These are phyloP conservation scores for Bombycilla garrulus DNA, from an alignment of 2,113 vertebrate genomes.

Conservation along the genomic window DNA sequence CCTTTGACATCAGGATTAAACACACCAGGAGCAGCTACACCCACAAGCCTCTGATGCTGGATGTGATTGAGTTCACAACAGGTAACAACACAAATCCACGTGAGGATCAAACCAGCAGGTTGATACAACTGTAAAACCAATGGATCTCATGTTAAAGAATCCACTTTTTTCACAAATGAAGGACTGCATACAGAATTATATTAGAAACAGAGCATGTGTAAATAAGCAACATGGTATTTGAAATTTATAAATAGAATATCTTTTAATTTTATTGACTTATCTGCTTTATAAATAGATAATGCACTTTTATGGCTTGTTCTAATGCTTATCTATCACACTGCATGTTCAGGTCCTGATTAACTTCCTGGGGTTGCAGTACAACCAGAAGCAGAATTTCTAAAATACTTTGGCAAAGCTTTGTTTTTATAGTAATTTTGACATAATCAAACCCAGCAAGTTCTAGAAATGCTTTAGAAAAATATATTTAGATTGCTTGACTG, in stretches of 20 bases:
- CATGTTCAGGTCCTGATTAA: background rate
- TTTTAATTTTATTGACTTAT: background rate
- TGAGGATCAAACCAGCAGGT: background rate
- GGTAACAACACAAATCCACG: background rate
- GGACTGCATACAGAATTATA: background rate
- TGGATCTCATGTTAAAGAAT: background rate
- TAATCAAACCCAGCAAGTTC: background rate
- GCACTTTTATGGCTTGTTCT: background rate
- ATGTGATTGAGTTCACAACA: background rate
- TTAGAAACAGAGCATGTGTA: background rate
- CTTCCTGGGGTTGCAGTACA: background rate
- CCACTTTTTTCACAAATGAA: background rate
- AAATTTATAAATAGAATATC: background rate
- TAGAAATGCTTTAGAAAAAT: background rate
- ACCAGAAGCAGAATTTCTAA: background rate
- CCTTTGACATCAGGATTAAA: background rate
- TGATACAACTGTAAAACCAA: background rate
- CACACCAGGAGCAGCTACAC: background rate
- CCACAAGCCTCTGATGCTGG: background rate
- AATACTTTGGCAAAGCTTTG: background rate
- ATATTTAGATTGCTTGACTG: background rate
- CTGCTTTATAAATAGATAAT: background rate
- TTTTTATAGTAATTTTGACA: background rate
- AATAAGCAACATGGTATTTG: background rate
- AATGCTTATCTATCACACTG: background rate